Conservation (phyloP, 2,113 vertebrate species). For the Poeciliopsis prolifica region DNA sequence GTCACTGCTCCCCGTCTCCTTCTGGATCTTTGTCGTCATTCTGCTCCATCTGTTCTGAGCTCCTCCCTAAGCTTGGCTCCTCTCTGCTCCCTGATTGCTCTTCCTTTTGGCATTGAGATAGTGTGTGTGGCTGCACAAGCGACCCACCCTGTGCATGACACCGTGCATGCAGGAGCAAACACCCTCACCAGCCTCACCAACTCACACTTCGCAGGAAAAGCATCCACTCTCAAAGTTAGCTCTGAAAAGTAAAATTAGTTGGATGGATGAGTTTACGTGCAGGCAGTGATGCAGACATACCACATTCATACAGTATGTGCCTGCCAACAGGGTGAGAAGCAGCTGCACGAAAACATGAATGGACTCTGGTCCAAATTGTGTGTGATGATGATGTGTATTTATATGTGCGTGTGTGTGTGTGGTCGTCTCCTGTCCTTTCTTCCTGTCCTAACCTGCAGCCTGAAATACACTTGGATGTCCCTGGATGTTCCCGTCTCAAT, state of each 20-base stretch:
- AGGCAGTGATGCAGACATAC: conserved; percentile 7
- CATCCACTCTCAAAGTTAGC: conserved; percentile 23
- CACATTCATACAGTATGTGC: conserved; percentile 50
- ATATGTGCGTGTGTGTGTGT: too few relatives aligned
- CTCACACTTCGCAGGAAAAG: conserved; percentile 36
- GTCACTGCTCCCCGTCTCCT: conserved; percentile 40
- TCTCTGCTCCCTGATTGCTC: conserved; percentile 73
- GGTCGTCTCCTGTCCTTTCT: conserved; percentile 56
- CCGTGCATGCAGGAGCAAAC: conserved; percentile 13
- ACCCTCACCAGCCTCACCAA: conserved; percentile 12
- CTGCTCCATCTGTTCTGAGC: conserved; percentile 29
- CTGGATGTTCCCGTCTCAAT: conserved; percentile 40
- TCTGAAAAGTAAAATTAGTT: conserved; percentile 46
- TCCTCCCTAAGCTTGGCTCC: conserved; percentile 54
- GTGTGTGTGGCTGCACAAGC: conserved; percentile 44
- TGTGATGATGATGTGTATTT: conserved; percentile 17
- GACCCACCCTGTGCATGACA: conserved; percentile 73
- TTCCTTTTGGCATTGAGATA: conserved; percentile 76
- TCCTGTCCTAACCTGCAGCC: conserved; percentile 49
- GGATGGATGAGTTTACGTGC: conserved; percentile 33
- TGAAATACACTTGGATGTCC: conserved; percentile 50
- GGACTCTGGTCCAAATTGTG: conserved; percentile 30
- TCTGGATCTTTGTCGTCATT: conserved; percentile 51
- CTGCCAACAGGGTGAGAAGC: conserved; percentile 55
- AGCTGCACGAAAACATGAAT: conserved; percentile 44